Evolutionary conservation across 2,797 vertebrate genomes (phyloP).

Genomic region (Ceryle rudis): DNA sequence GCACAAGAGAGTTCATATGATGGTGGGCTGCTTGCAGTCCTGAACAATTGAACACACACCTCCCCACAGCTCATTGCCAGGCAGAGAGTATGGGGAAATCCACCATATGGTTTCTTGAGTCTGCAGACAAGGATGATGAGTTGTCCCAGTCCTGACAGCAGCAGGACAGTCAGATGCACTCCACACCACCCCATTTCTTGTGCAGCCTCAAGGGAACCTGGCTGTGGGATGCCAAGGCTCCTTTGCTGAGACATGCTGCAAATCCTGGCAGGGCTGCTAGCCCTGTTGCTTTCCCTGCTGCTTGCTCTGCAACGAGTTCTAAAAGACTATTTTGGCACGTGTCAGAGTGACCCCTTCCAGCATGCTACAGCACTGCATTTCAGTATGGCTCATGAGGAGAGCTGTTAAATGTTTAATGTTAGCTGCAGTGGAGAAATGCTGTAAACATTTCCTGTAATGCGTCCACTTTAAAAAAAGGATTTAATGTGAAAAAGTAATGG

Average conservation of each 20-base stretch:
- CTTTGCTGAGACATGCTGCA: not conserved
- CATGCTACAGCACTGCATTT: not conserved
- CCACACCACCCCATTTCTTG: not conserved
- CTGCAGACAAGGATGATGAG: not conserved
- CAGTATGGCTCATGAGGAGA: not conserved
- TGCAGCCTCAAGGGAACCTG: not conserved
- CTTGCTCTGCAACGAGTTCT: not conserved
- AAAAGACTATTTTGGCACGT: not conserved
- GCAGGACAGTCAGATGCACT: not conserved
- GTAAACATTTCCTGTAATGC: conserved; percentile 33
- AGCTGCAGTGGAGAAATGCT: not conserved
- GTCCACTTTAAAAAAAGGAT: conserved; percentile 51
- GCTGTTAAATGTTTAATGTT: conserved; percentile 17
- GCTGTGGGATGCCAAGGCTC: not conserved
- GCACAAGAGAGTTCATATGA: not conserved
- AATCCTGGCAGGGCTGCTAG: not conserved
- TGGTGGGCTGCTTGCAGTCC: not conserved
- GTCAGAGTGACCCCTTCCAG: not conserved
- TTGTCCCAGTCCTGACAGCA: not conserved
- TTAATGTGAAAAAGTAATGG: not conserved
- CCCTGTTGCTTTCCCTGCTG: not conserved
- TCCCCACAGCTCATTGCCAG: not conserved
- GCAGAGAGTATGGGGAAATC: not conserved
- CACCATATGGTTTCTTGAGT: not conserved
- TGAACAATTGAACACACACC: accelerated